These are phyloP conservation scores for Carlito syrichta DNA, from an alignment of 2,113 vertebrate genomes.

Conservation along the genomic window DNA sequence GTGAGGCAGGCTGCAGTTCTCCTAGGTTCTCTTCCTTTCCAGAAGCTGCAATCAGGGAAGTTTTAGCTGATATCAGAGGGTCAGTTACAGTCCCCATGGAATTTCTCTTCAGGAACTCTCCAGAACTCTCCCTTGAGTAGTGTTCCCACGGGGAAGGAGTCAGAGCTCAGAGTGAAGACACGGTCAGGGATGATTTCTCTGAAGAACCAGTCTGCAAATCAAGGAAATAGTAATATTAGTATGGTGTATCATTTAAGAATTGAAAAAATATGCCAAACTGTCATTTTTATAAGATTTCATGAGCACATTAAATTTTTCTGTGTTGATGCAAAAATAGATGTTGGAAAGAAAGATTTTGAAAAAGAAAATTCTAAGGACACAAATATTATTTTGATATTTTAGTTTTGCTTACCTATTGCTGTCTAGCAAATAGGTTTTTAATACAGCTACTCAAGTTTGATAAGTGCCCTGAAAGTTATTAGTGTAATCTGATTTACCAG, in stretches of 20 bases:
- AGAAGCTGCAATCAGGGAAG: constrained; percentile 84
- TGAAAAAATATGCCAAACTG: not conserved
- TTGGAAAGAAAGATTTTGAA: constrained; percentile 8
- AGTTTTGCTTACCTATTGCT: not conserved
- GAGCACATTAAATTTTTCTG: not conserved
- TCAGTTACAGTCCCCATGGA: constrained; percentile 93
- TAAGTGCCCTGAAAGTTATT: constrained; percentile 5
- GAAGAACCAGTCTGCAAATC: constrained; percentile 69
- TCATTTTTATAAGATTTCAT: not conserved
- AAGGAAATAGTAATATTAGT: constrained; percentile 73
- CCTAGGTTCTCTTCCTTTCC: constrained; percentile 79
- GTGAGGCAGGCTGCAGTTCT: constrained; percentile 81
- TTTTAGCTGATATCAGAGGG: constrained; percentile 88
- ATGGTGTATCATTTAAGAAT: not conserved
- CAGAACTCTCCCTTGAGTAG: not conserved
- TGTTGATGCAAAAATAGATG: not conserved
- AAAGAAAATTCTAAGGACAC: not conserved
- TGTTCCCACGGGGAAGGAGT: not conserved
- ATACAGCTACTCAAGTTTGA: not conserved
- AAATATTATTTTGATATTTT: not conserved
- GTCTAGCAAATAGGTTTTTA: not conserved
- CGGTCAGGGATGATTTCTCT: fast-evolving
- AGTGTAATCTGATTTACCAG: not conserved
- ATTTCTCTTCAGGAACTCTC: constrained; percentile 22
- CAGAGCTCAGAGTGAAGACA: not conserved